These are phyloP conservation scores for Antitype chi DNA, from an alignment of 2,888 invertebrate genomes.

Conservation along the genomic window DNA sequence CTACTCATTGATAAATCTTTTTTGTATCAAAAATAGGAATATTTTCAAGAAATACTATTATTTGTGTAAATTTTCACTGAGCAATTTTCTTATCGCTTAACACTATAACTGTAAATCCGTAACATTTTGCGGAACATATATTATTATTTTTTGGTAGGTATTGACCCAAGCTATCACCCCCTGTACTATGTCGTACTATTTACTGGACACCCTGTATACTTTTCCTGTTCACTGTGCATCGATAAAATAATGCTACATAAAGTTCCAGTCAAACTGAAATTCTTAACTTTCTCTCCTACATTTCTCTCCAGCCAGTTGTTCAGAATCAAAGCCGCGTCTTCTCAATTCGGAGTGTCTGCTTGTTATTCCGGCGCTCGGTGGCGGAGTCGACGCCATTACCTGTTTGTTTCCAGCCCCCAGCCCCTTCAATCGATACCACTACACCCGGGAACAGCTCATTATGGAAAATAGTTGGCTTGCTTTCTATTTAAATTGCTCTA, in stretches of 20 bases:
- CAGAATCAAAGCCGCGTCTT: slow-evolving; percentile 36
- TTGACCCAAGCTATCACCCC: no score
- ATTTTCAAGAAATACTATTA: no score
- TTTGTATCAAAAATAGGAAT: no score
- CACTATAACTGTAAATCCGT: no score
- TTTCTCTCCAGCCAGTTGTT: slow-evolving; percentile 3
- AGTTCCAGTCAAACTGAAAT: background rate
- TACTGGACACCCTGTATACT: no score
- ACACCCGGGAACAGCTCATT: slow-evolving; percentile 57
- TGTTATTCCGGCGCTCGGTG: slow-evolving; percentile 53
- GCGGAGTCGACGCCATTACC: slow-evolving; percentile 52
- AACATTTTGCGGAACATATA: no score
- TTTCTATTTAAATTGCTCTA: slow-evolving; percentile 56
- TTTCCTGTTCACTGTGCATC: background rate
- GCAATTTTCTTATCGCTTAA: no score
- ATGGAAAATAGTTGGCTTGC: slow-evolving; percentile 58
- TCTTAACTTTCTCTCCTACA: background rate
- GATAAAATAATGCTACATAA: background rate
- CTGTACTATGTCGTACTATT: no score
- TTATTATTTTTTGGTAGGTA: no score
- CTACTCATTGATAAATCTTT: no score
- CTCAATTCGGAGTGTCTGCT: slow-evolving; percentile 48
- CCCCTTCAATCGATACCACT: slow-evolving; percentile 55
- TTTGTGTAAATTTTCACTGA: no score
- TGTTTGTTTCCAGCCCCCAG: slow-evolving; percentile 51